Percentiles rank a stretch among this genome's conserved stretches.
These are phyloP conservation scores for Lucilia cuprina DNA, from an alignment of 1,140 invertebrate species.

Conservation along the genomic window DNA sequence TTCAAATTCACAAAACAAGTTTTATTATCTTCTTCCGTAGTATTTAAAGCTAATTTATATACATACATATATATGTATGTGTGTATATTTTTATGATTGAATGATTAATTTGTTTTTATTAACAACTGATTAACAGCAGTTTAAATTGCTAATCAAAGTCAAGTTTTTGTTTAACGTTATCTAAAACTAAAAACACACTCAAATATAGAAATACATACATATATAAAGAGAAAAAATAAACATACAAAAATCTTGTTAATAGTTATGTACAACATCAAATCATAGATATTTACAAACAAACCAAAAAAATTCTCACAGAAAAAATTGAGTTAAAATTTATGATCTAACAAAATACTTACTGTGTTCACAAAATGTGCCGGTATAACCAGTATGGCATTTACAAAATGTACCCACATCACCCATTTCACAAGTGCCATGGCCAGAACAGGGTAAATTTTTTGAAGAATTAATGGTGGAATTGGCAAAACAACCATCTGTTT, in stretches of 20 bases:
- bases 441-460: slow-evolving; percentile 71
- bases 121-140: neutral
- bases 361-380: slow-evolving; percentile 77
- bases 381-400: slow-evolving; percentile 79
- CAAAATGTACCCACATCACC: slow-evolving; percentile 72
- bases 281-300: neutral
- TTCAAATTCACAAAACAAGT: neutral
- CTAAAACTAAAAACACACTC: neutral
- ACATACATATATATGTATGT: too few relatives aligned
- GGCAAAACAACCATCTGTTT: slow-evolving; percentile 57
- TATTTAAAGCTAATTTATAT: neutral
- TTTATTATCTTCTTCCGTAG: neutral
- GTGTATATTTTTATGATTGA: slow-evolving; percentile 9
- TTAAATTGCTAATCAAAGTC: neutral
- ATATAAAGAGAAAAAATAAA: neutral
- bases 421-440: slow-evolving; percentile 79
- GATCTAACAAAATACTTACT: slow-evolving; percentile 64
- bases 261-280: neutral
- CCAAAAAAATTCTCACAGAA: neutral
- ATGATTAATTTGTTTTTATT: slow-evolving; percentile 24
- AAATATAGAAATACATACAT: too few relatives aligned
- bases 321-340: neutral
- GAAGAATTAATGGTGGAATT: slow-evolving; percentile 54
- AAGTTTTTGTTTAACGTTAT: neutral
- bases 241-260: neutral